phyloP scores from a whole-genome alignment of 1,140 invertebrate species.

The Maconellicoccus hirsutus region DNA sequence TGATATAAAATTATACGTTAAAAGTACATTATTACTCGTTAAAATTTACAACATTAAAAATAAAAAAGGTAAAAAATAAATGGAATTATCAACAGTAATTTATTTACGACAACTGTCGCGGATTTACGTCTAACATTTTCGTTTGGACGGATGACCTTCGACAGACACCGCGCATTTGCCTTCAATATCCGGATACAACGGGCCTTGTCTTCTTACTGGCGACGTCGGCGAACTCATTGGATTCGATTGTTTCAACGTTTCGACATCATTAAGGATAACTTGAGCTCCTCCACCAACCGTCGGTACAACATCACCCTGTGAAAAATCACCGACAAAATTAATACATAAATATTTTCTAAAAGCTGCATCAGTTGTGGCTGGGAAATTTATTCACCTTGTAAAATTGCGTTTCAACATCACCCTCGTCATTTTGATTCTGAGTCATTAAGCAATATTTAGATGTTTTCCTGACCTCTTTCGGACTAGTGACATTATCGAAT shows the following conservation, averaged over 20 bases:
- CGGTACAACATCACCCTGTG: constrained; percentile 74
- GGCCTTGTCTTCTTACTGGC: background rate
- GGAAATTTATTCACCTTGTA: constrained; percentile 64
- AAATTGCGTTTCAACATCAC: constrained; percentile 82
- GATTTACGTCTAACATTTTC: too few species aligned
- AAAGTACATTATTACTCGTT: too few species aligned
- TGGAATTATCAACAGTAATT: too few species aligned
- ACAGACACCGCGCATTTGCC: background rate
- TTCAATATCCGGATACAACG: background rate
- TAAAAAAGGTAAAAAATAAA: too few species aligned
- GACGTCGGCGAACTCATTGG: constrained; percentile 39
- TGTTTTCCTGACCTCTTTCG: constrained; percentile 56
- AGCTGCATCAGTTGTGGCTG: background rate
- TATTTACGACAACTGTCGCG: too few species aligned
- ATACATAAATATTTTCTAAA: constrained; percentile 12
- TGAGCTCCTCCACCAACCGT: constrained; percentile 87
- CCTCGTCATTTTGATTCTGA: constrained; percentile 80
- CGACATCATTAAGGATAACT: constrained; percentile 91
- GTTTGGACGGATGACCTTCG: background rate
- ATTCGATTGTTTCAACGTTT: constrained; percentile 74
- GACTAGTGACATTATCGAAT: constrained; percentile 58
- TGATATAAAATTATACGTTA: too few species aligned
- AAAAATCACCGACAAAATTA: constrained; percentile 26
- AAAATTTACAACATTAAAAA: too few species aligned
- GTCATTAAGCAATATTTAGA: constrained; percentile 84